Conservation (phyloP, 2,113 vertebrate genomes). For the Larimichthys polyactis region DNA sequence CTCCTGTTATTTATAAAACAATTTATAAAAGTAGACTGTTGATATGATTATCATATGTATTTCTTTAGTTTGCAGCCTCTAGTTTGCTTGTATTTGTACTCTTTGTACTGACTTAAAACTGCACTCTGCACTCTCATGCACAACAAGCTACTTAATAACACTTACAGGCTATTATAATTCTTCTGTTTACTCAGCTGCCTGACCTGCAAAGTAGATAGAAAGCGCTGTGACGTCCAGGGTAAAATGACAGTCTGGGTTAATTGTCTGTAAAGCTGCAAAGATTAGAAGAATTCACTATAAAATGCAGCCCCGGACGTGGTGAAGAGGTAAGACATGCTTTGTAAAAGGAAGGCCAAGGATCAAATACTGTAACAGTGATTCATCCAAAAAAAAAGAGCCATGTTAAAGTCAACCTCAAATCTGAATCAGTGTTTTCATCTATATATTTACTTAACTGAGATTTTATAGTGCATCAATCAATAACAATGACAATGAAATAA, state of each 20-base stretch:
- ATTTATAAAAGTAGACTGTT: no score
- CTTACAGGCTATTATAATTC: constrained; percentile 50
- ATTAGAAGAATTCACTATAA: constrained; percentile 70
- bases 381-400: neutral
- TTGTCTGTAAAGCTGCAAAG: constrained; percentile 71
- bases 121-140: constrained; percentile 17
- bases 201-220: constrained; percentile 63
- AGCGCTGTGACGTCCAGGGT: constrained; percentile 33
- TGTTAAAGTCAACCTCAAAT: constrained; percentile 8
- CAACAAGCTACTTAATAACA: constrained; percentile 57
- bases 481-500: neutral
- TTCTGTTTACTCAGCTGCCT: constrained; percentile 61
- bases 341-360: constrained; percentile 37
- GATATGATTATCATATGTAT: neutral
- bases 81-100: neutral
- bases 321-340: constrained; percentile 47
- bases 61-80: neutral
- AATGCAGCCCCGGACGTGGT: constrained; percentile 35
- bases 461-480: neutral
- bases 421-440: neutral
- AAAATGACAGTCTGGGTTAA: constrained; percentile 71
- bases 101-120: no score
- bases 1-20: neutral
- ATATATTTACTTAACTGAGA: neutral
- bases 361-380: constrained; percentile 4